phyloP scores from a whole-genome alignment of 2,797 vertebrate species.

The Falco cherrug region DNA sequence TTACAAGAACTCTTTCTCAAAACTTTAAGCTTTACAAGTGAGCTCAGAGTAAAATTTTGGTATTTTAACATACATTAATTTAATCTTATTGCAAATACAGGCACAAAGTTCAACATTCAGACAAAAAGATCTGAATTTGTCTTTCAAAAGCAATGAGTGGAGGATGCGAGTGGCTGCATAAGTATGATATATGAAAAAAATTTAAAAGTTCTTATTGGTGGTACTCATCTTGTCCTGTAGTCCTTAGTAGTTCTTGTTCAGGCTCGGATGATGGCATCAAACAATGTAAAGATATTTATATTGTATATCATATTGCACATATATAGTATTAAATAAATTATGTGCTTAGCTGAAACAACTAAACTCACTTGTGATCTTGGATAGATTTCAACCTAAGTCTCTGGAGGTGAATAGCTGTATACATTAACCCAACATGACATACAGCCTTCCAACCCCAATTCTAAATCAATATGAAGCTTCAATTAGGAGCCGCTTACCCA shows the following conservation, averaged over 20 bases:
- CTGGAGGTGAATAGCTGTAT: background rate
- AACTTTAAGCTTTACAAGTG: background rate
- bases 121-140: background rate
- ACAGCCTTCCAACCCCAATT: slow-evolving; percentile 24
- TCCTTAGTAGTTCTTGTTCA: background rate
- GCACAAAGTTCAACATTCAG: background rate
- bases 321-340: background rate
- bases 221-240: background rate
- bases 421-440: slow-evolving; percentile 39
- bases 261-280: background rate
- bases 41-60: background rate
- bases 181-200: background rate
- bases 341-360: background rate
- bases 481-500: slow-evolving; percentile 25
- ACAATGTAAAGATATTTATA: background rate
- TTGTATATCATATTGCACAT: background rate
- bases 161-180: background rate
- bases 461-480: slow-evolving; percentile 50
- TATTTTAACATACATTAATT: background rate
- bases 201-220: background rate
- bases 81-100: background rate
- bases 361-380: background rate
- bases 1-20: background rate
- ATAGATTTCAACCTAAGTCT: slow-evolving; percentile 21
- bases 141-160: background rate